A percentile compares a stretch with the other conserved stretches of the same genome.
Evolutionary conservation across 2,797 vertebrate species (phyloP).

Genomic region (Somateria mollissima): DNA sequence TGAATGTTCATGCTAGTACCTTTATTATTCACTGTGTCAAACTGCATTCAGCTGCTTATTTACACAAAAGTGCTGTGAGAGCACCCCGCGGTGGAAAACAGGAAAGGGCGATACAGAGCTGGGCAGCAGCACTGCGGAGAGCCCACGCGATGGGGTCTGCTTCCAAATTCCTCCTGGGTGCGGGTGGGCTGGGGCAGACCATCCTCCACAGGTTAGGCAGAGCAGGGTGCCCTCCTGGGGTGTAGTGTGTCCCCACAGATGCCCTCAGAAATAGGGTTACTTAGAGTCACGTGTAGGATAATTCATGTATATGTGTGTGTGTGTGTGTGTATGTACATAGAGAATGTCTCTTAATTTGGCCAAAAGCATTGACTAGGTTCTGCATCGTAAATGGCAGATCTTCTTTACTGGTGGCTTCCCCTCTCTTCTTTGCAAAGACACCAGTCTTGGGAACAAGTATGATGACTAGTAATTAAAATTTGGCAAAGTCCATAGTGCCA

Average conservation of each 20-base stretch:
- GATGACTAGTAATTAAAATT: background rate
- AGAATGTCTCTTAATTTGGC: background rate
- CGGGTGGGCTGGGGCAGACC: background rate
- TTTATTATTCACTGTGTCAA: background rate
- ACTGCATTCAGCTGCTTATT: background rate
- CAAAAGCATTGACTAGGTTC: background rate
- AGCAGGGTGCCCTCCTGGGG: background rate
- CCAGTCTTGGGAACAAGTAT: background rate
- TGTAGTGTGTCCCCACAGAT: background rate
- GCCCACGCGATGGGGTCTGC: fast-evolving
- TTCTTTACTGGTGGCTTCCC: background rate
- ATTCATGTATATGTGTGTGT: fast-evolving
- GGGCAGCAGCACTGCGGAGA: background rate
- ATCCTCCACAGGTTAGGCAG: background rate
- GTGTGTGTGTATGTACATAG: background rate
- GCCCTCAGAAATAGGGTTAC: background rate
- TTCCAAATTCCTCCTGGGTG: background rate
- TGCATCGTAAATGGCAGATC: background rate
- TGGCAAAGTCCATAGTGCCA: background rate
- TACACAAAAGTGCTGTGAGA: background rate
- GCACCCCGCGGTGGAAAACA: background rate
- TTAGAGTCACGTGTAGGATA: background rate
- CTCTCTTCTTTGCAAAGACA: background rate
- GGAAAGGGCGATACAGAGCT: background rate
- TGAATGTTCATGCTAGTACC: background rate